These are phyloP conservation scores for Drymonia ruficornis DNA, from an alignment of 2,888 invertebrate genomes.

Conservation along the genomic window DNA sequence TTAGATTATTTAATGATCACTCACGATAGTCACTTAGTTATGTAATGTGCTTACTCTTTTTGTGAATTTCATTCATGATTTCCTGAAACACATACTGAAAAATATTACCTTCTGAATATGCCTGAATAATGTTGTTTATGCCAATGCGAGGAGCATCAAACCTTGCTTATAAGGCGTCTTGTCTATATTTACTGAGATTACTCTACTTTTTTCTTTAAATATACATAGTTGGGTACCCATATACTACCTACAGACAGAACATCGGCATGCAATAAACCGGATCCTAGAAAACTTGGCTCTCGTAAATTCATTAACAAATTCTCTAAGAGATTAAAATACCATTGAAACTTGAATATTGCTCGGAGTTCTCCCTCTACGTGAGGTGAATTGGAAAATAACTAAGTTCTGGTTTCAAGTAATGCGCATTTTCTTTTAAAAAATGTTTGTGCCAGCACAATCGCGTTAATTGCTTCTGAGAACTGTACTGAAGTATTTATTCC, in stretches of 20 bases:
- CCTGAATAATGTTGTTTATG: too few relatives aligned
- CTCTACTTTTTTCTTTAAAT: too few relatives aligned
- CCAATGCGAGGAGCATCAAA: too few relatives aligned
- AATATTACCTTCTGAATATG: too few relatives aligned
- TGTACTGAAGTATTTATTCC: neutral
- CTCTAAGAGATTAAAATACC: conserved; percentile 30
- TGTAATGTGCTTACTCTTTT: too few relatives aligned
- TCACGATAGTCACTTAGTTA: too few relatives aligned
- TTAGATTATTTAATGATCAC: neutral
- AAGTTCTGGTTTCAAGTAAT: neutral
- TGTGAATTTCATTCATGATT: too few relatives aligned
- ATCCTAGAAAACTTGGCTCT: conserved; percentile 19
- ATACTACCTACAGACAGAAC: neutral
- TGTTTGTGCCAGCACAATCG: too few relatives aligned
- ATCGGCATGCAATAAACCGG: conserved; percentile 10
- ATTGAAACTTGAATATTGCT: conserved; percentile 33
- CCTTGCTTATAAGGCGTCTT: too few relatives aligned
- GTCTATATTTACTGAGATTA: too few relatives aligned
- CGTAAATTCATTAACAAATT: conserved; percentile 35
- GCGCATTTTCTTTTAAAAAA: neutral
- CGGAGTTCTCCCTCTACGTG: conserved; percentile 15
- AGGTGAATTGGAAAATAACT: conserved; percentile 6
- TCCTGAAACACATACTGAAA: too few relatives aligned
- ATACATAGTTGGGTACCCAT: too few relatives aligned
- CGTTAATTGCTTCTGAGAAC: neutral